Evolutionary conservation across 2,113 vertebrate genomes (phyloP).

Genomic region (Formicarius rufipectus): DNA sequence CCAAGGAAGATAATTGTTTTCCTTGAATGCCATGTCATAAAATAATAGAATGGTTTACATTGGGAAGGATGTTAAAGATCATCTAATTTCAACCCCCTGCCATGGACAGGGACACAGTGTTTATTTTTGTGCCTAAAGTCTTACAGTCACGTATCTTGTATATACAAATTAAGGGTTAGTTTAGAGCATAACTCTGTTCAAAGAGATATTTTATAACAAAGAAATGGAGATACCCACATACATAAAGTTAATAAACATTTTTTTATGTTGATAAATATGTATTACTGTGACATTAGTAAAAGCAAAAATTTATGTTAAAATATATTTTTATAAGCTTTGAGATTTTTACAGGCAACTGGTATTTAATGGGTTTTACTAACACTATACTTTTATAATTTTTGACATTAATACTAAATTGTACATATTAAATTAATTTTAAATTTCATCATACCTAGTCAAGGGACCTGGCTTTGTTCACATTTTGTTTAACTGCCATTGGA

Average conservation of each 20-base stretch:
- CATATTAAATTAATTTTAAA: not conserved
- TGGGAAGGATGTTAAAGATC: not conserved
- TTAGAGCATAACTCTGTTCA: not conserved
- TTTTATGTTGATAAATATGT: not conserved
- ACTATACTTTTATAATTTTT: not conserved
- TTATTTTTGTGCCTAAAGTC: not conserved
- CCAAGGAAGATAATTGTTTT: not conserved
- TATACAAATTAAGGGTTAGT: not conserved
- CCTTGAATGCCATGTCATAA: not conserved
- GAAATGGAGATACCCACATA: not conserved
- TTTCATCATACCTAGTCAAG: not conserved
- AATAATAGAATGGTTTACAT: not conserved
- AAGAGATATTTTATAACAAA: not conserved
- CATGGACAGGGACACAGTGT: too few species aligned
- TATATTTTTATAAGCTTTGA: not conserved
- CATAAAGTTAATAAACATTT: not conserved
- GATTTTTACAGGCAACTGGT: not conserved
- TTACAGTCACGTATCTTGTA: not conserved
- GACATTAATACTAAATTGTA: not conserved
- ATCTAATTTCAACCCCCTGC: not conserved
- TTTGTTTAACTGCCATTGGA: not conserved
- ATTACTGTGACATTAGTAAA: not conserved
- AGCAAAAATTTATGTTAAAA: not conserved
- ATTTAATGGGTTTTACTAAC: not conserved
- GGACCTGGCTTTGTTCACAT: not conserved